Base-by-base conservation (phyloP, 2,888 invertebrate genomes). In the Aphidius colemani region DNA sequence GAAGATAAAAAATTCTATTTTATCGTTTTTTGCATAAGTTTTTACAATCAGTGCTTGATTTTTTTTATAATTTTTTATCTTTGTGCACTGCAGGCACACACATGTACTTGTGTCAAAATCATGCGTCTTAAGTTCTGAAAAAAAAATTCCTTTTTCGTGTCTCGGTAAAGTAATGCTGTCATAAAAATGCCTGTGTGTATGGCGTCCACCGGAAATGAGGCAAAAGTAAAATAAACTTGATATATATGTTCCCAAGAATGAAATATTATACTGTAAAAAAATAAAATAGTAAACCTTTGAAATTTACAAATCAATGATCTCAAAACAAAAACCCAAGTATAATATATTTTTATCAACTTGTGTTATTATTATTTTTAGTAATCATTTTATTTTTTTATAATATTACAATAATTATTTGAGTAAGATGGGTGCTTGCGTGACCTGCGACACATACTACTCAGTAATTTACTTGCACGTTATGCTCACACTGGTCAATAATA, bases 131-230 rank as follows among this genome's bases (percentile, higher is more conserved):
- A 44, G 57, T 39, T n/a, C 40, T 46, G 45, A 8, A n/a, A 53
- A 46, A 8, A n/a, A 53, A 46, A 57, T 18, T 43, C 46, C 30
- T 30, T 46, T 46, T 57, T 46, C 39, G 7, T 7, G n/a, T 53
- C 53, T 53, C 53, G 30, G 30, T 30, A 30, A 8, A 41, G 41
- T 39, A 46, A 45, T 46, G 46, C 45, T 57, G 57, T 57, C 57
- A 57, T 57, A 18, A 57, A 57, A 46, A 57, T 57, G 57, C 57
- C 6, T 1, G 57, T 7, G 8, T 57, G 46, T 46, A 57, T 46
- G 11, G n/a, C 5, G 46, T 45, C 45, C 10, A 57, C 57, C 57
- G 57, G 46, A 57, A 57, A 57, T 40, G 45, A 57, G 30, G 46
- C 45, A 39, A 11, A 46, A 57, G 11, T 57, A 45, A 57, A 57